Percentiles rank a stretch among this genome's conserved stretches.
Evolutionary conservation across 2,113 vertebrate genomes (phyloP).

Genomic region (Piaya cayana): DNA sequence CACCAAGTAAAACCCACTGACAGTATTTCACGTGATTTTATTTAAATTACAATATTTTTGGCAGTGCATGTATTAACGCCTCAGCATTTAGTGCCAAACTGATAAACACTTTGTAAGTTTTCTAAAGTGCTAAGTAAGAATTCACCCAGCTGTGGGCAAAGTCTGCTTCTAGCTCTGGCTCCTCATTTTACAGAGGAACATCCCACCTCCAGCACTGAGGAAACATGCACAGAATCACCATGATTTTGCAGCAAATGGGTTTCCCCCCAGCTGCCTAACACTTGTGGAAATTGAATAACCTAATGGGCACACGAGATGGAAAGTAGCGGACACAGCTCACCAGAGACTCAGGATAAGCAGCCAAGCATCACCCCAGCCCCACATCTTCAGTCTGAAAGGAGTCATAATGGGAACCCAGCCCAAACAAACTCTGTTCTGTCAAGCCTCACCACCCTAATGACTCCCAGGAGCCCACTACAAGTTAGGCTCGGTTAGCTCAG

Average conservation of each 20-base stretch:
- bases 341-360: conserved; percentile 5
- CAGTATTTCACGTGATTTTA: not conserved
- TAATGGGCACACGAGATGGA: not conserved
- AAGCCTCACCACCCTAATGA: not conserved
- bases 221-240: not conserved
- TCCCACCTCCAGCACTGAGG: not conserved
- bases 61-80: not conserved
- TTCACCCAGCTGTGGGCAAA: not conserved
- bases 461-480: conserved; percentile 10
- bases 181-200: not conserved
- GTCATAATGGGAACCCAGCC: conserved; percentile 41
- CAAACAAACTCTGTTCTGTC: conserved; percentile 41
- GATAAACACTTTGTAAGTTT: not conserved
- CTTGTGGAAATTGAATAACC: not conserved
- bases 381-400: conserved; percentile 17
- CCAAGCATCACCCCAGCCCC: not conserved
- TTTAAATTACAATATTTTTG: not conserved
- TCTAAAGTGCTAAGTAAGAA: not conserved
- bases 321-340: not conserved
- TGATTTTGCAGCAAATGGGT: not conserved
- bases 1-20: not conserved
- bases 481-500: not conserved
- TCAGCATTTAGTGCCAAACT: not conserved
- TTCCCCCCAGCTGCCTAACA: not conserved
- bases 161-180: not conserved